Evolutionary conservation across 2,113 vertebrate species (phyloP).

Genomic region (Pterophyllum scalare): DNA sequence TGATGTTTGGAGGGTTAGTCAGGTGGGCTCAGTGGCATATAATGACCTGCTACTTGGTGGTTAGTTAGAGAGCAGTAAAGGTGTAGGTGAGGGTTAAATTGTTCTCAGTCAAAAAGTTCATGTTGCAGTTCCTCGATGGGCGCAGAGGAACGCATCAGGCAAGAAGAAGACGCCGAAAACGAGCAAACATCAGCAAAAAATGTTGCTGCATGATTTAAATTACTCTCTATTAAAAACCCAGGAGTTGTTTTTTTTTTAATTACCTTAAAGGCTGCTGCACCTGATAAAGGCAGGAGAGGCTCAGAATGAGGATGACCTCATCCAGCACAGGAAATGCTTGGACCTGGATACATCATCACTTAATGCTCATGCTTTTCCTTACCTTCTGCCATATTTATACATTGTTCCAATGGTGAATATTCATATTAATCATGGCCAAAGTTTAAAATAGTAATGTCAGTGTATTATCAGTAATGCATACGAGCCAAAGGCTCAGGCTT

Average conservation of each 20-base stretch:
- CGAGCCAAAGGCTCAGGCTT: not conserved
- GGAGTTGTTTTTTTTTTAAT: rapidly evolving
- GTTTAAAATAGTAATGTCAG: not conserved
- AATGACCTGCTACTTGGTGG: not conserved
- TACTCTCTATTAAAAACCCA: not conserved
- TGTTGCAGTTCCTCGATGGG: not conserved
- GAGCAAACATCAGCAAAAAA: not conserved
- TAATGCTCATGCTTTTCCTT: not conserved
- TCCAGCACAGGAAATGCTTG: rapidly evolving
- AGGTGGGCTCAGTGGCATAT: not conserved
- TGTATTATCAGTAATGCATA: not conserved
- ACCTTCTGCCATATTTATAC: not conserved
- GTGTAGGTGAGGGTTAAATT: not conserved
- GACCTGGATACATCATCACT: not conserved
- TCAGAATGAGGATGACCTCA: too few relatives aligned
- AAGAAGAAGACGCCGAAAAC: not conserved
- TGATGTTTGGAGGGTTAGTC: not conserved
- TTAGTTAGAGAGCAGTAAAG: not conserved
- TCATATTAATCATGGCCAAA: not conserved
- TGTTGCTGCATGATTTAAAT: not conserved
- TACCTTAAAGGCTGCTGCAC: too few relatives aligned
- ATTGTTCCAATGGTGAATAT: not conserved
- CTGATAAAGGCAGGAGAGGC: too few relatives aligned
- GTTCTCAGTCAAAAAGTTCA: rapidly evolving
- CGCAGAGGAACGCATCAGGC: not conserved